Percentiles rank a stretch among this genome's conserved stretches.
Conservation (phyloP, 2,888 invertebrate genomes). For the Lathronympha strigana region DNA sequence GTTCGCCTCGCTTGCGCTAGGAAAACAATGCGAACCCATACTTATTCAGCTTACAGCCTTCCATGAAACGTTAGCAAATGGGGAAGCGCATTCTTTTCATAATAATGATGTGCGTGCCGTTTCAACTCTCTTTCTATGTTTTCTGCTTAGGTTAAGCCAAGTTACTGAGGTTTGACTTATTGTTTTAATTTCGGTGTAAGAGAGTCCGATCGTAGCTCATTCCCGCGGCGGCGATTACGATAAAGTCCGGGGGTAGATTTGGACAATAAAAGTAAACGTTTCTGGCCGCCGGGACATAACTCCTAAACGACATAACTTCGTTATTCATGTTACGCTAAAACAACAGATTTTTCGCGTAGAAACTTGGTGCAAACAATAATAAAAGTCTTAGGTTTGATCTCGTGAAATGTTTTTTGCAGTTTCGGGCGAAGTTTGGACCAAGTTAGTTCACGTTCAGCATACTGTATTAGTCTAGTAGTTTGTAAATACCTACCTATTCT, state of each 20-base stretch:
- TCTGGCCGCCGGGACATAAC: constrained; percentile 62
- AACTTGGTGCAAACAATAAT: constrained; percentile 21
- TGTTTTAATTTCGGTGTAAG: constrained; percentile 53
- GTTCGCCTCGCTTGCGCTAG: not conserved
- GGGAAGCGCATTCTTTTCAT: constrained; percentile 28
- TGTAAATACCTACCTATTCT: too few species aligned
- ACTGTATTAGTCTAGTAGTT: constrained; percentile 12
- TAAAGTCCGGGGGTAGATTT: constrained; percentile 73
- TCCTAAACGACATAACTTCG: constrained; percentile 68
- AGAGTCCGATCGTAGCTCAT: constrained; percentile 56
- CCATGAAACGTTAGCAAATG: constrained; percentile 10
- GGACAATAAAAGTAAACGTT: constrained; percentile 77
- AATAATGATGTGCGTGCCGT: constrained; percentile 17
- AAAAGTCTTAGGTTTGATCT: constrained; percentile 31
- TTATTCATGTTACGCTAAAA: constrained; percentile 67
- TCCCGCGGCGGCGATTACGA: constrained; percentile 71
- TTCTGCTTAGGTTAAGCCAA: constrained; percentile 3
- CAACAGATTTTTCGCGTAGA: constrained; percentile 52
- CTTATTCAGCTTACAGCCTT: constrained; percentile 9
- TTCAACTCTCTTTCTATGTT: constrained; percentile 2
- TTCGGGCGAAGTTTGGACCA: constrained; percentile 7
- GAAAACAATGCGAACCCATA: constrained; percentile 4
- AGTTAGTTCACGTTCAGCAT: constrained; percentile 18
- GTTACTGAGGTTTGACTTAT: not conserved
- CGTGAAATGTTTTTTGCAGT: constrained; percentile 16